phyloP scores from a whole-genome alignment of 2,797 vertebrate genomes.

The Pseudochromis fuscus region DNA sequence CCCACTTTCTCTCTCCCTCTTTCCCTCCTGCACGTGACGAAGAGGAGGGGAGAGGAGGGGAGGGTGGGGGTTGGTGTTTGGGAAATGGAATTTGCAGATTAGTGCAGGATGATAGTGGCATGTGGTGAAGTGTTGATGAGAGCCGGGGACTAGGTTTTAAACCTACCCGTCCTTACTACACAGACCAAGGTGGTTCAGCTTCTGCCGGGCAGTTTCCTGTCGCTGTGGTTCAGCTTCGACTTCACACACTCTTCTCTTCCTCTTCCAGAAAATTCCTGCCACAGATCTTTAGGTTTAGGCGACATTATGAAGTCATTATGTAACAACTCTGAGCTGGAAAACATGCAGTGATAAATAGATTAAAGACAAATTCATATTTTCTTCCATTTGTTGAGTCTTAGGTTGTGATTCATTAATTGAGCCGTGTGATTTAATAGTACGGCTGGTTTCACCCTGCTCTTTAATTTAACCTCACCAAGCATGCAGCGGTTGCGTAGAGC shows the following conservation, averaged over 20 bases:
- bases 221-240: constrained; percentile 66
- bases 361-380: constrained; percentile 6
- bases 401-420: constrained; percentile 14
- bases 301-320: constrained; percentile 12
- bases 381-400: constrained; percentile 17
- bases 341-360: no score
- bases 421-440: constrained; percentile 10
- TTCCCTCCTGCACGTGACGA: constrained; percentile 72
- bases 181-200: constrained; percentile 44
- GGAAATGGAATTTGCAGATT: constrained; percentile 82
- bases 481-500: constrained; percentile 13
- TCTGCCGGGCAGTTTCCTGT: constrained; percentile 62
- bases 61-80: constrained; percentile 60
- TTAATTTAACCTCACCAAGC: constrained; percentile 21
- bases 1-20: constrained; percentile 79
- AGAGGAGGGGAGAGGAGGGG: constrained; percentile 4
- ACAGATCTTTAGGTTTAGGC: constrained; percentile 12
- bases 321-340: not conserved
- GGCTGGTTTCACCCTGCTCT: constrained; percentile 12
- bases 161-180: constrained; percentile 29
- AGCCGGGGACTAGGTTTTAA: constrained; percentile 34
- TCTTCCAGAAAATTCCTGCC: constrained; percentile 39
- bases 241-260: constrained; percentile 43
- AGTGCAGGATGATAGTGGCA: constrained; percentile 70
- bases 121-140: constrained; percentile 68